phyloP scores from a whole-genome alignment of 1,140 invertebrate species.

The Epicauta chinensis region DNA sequence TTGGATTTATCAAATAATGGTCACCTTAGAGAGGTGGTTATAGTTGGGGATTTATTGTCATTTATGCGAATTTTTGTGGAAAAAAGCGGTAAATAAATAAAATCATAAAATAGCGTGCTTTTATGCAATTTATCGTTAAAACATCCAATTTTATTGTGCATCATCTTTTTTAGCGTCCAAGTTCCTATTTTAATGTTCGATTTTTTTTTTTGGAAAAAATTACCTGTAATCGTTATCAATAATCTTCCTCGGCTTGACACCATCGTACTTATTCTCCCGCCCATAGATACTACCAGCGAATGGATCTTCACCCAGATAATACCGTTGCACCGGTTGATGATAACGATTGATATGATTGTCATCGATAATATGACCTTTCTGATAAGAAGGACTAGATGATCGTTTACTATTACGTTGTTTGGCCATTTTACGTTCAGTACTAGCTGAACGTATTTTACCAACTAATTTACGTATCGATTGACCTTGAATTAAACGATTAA shows the following conservation, averaged over 20 bases:
- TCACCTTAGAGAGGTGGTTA: no score
- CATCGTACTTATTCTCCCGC: slow-evolving; percentile 69
- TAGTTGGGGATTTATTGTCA: no score
- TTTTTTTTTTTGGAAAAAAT: no score
- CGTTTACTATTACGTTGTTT: slow-evolving; percentile 47
- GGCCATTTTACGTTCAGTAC: slow-evolving; percentile 58
- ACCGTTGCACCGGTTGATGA: slow-evolving; percentile 57
- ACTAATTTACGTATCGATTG: slow-evolving; percentile 71
- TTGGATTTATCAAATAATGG: no score
- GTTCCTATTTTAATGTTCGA: no score
- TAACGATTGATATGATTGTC: slow-evolving; percentile 30
- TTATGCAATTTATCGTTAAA: no score
- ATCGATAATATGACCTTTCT: slow-evolving; percentile 57
- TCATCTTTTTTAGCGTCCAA: no score
- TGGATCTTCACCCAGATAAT: slow-evolving; percentile 77
- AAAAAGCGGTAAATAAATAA: no score
- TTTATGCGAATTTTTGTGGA: no score
- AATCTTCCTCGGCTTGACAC: slow-evolving; percentile 44
- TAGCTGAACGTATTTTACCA: slow-evolving; percentile 68
- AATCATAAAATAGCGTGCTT: no score
- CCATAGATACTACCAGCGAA: slow-evolving; percentile 74
- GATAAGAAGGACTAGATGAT: slow-evolving; percentile 51
- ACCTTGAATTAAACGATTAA: slow-evolving; percentile 38
- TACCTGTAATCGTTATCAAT: no score
- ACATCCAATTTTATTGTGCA: no score